A percentile compares a stretch with the other conserved stretches of the same genome.
Evolutionary conservation across 2,888 invertebrate species (phyloP).

Genomic region (Physocephala rufipes): DNA sequence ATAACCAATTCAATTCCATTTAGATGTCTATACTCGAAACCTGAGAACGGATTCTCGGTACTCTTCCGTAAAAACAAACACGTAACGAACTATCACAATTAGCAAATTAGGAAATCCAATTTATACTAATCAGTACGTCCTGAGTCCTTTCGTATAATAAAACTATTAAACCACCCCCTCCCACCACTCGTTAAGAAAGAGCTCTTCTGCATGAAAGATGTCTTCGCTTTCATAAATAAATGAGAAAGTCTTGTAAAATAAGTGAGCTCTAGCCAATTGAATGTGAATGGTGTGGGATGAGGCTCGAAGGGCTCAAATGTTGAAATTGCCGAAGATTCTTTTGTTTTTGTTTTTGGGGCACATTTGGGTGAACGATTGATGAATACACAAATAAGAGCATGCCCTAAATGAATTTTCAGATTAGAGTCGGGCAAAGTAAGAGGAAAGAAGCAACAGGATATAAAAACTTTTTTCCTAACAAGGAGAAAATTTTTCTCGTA

Average conservation of each 20-base stretch:
- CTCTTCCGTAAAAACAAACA: no score
- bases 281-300: no score
- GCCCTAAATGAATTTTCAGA: neutral
- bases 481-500: no score
- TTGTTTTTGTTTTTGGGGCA: neutral
- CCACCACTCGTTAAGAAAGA: neutral
- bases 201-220: neutral
- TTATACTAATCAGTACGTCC: constrained; percentile 12
- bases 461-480: no score
- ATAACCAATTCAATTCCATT: no score
- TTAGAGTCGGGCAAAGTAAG: no score
- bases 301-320: neutral
- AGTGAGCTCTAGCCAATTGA: neutral
- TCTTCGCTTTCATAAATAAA: no score
- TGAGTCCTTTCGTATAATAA: neutral
- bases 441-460: no score
- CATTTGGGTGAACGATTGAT: neutral
- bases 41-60: no score
- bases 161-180: constrained; percentile 14
- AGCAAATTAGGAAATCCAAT: constrained; percentile 33
- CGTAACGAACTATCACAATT: constrained; percentile 29
- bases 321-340: neutral
- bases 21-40: no score
- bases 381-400: neutral
- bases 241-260: neutral